Base-by-base conservation (phyloP, 2,888 invertebrate species). In the Amphipyra tragopoginis region DNA sequence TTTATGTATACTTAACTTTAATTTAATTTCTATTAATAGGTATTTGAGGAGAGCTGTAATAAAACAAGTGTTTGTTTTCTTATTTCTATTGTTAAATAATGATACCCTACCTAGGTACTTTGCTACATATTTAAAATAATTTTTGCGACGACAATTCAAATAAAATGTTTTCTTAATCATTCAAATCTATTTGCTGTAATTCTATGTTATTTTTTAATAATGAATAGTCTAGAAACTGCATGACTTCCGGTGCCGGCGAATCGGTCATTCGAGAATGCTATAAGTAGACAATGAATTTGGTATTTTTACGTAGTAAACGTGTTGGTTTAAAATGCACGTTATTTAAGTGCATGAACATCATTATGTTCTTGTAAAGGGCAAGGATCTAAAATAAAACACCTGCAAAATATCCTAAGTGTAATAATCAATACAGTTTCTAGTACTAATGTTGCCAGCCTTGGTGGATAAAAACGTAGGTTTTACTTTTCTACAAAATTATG, bases 381-480 rank as follows among this genome's bases (percentile, higher is more conserved):
- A 33, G 15, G 9, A 49, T 72, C 36, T 59, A 71, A 59, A 57
- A 49, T 56, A 72, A 54, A 76, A 75, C 61, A 62, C 61, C 51
- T 58, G 51, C 65, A 54, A 43, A 62, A 62, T 66, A 55, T 62
- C 56, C 48, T 51, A 58, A 14, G 39, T 4, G 29, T 29, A 53
- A 54, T 62, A 73, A 73, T 73, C 64, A 65, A 61, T 66, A 72
- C 70, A 56, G 40, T 29, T 52, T 58, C 50, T 59, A 53, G 44
- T 13, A 34, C 36, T 21, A 52, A 45, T 34, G 67, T 67, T 76
- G 63, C 77, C 73, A 73, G 45, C 50, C 33, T 51, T 0, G 5
- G 5, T 5, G 0, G n/a, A 45, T 39, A 33, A 43, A 59, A 47
- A 33, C 52, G 26, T 56, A 49, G 9, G 1, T 9, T 21, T 63